phyloP scores from a whole-genome alignment of 1,140 invertebrate species.

The Platyscapa corneri region DNA sequence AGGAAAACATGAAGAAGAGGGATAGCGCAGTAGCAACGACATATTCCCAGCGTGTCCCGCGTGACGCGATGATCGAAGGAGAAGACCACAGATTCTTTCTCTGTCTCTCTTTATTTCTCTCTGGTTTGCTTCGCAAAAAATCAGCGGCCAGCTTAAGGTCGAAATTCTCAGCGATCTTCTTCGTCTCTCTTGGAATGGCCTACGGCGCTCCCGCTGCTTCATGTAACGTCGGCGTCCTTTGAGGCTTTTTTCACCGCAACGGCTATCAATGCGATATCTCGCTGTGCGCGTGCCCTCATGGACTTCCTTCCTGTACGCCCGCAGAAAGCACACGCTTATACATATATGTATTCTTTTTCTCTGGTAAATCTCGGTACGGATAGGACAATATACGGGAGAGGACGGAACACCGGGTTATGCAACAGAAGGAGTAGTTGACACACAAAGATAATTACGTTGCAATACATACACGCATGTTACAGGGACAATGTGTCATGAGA shows the following conservation, averaged over 20 bases:
- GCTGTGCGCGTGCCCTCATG: neutral
- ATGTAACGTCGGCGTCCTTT: constrained; percentile 35
- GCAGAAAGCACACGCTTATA: neutral
- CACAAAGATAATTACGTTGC: constrained; percentile 15
- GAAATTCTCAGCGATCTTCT: constrained; percentile 29
- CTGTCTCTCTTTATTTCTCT: neutral
- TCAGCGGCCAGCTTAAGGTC: neutral
- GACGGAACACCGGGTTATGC: neutral
- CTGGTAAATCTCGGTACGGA: neutral
- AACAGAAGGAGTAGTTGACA: constrained; percentile 8
- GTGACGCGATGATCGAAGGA: constrained; percentile 8
- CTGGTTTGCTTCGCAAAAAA: neutral
- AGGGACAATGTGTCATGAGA: neutral
- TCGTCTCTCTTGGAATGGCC: neutral
- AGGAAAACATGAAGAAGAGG: neutral
- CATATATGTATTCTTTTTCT: neutral
- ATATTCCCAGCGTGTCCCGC: neutral
- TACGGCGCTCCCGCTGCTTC: neutral
- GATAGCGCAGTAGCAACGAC: neutral
- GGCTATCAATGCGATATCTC: constrained; percentile 39
- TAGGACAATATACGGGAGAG: neutral
- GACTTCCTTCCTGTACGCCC: constrained; percentile 40
- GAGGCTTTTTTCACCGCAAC: neutral
- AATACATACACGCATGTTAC: constrained; percentile 2
- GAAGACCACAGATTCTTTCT: neutral